Conservation (phyloP, 2,888 invertebrate species). For the Cosmopolites sordidus region DNA sequence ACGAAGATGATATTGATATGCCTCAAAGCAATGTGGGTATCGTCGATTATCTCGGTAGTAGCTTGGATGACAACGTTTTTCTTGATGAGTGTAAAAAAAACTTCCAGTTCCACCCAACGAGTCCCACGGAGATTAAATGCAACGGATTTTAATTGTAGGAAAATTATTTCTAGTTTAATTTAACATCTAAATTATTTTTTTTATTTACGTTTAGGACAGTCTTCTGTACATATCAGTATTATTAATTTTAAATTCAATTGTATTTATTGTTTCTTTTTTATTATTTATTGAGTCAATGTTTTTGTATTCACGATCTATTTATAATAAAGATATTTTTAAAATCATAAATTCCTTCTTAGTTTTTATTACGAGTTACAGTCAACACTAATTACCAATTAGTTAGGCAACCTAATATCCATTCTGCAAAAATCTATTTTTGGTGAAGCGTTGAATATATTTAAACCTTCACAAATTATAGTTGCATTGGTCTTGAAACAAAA, state of each 20-base stretch:
- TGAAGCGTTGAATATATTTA: too few species aligned
- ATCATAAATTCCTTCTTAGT: too few species aligned
- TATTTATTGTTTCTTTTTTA: background rate
- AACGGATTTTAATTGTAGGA: conserved; percentile 29
- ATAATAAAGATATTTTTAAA: too few species aligned
- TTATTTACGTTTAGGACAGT: background rate
- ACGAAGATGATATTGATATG: conserved; percentile 32
- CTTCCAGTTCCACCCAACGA: conserved; percentile 31
- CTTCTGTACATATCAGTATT: conserved; percentile 16
- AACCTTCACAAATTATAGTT: too few species aligned
- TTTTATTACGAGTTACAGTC: too few species aligned
- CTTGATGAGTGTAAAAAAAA: conserved; percentile 33
- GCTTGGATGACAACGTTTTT: conserved; percentile 35
- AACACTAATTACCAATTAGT: too few species aligned
- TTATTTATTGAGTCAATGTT: too few species aligned
- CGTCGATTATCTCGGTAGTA: conserved; percentile 33
- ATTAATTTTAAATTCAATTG: conserved; percentile 5
- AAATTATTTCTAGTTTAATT: background rate
- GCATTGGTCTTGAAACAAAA: too few species aligned
- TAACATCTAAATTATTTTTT: background rate
- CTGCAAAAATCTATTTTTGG: too few species aligned
- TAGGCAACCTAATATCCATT: too few species aligned
- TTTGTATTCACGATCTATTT: too few species aligned
- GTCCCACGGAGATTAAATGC: conserved; percentile 32
- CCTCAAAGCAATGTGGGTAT: conserved; percentile 29